Conservation (phyloP, 2,888 invertebrate species). For the Pristionchus japonicus region DNA sequence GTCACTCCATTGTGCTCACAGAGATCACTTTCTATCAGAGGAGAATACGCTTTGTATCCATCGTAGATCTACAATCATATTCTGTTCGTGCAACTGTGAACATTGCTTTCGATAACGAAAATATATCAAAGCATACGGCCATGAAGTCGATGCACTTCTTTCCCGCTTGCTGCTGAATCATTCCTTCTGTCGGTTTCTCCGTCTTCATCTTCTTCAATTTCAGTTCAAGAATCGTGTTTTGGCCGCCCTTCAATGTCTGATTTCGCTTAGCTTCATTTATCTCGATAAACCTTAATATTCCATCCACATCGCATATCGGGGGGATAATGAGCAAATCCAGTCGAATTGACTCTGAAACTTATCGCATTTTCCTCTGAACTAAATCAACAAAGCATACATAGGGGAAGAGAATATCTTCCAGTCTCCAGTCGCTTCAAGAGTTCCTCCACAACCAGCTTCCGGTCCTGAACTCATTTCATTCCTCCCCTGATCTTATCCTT, state of each 20-base stretch:
- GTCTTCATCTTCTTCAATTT: conserved; percentile 55
- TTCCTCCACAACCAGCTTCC: conserved; percentile 70
- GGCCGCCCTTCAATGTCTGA: neutral
- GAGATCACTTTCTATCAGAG: conserved; percentile 59
- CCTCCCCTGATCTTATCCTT: neutral
- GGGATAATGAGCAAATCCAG: neutral
- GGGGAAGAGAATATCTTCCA: conserved; percentile 61
- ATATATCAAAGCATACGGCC: conserved; percentile 49
- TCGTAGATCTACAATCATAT: conserved; percentile 63
- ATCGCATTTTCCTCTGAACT: too few relatives aligned
- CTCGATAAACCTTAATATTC: conserved; percentile 55
- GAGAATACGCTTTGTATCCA: conserved; percentile 66
- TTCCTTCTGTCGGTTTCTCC: conserved; percentile 47
- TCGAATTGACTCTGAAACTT: too few relatives aligned
- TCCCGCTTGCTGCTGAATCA: neutral
- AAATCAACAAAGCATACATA: too few relatives aligned
- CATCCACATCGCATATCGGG: conserved; percentile 66
- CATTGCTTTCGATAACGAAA: neutral
- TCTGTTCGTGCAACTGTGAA: too few relatives aligned
- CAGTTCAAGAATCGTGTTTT: conserved; percentile 54
- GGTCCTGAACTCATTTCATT: conserved; percentile 53
- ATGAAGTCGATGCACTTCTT: conserved; percentile 56
- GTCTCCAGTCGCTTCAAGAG: conserved; percentile 59
- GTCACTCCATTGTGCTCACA: conserved; percentile 42
- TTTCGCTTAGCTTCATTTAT: neutral